phyloP scores from a whole-genome alignment of 2,113 vertebrate genomes.

The Neodontobutis hainanensis region DNA sequence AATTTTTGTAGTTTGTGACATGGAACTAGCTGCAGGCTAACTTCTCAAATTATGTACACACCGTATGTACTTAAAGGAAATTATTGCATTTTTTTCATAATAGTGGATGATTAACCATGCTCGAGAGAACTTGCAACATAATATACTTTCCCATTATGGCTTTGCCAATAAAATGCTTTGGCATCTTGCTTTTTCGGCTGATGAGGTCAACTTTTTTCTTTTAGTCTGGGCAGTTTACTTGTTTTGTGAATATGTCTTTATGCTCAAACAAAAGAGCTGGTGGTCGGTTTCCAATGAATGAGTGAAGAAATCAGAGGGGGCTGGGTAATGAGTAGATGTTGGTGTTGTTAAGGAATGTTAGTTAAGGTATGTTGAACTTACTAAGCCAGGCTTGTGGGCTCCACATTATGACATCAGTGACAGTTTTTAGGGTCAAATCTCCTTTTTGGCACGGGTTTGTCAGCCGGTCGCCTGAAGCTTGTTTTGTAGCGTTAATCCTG shows the following conservation, averaged over 20 bases:
- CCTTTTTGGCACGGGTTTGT: not conserved
- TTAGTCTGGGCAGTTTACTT: not conserved
- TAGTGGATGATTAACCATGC: slow-evolving; percentile 47
- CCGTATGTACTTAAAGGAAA: slow-evolving; percentile 45
- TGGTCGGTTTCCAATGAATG: slow-evolving; percentile 44
- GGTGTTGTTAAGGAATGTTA: not conserved
- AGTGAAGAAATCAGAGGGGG: slow-evolving; percentile 43
- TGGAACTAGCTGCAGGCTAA: slow-evolving; percentile 52
- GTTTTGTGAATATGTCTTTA: not conserved
- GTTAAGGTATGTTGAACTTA: not conserved
- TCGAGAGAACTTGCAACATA: slow-evolving; percentile 36
- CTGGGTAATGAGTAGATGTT: slow-evolving; percentile 14
- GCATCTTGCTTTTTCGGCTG: not conserved
- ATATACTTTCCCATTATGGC: not conserved
- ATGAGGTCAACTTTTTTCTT: slow-evolving; percentile 2
- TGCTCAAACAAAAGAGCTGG: slow-evolving; percentile 41
- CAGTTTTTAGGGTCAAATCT: slow-evolving; percentile 5
- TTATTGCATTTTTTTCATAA: slow-evolving; percentile 65
- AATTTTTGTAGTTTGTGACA: slow-evolving; percentile 52
- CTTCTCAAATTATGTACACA: slow-evolving; percentile 53
- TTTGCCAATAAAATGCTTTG: slow-evolving; percentile 5
- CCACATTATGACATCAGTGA: slow-evolving; percentile 4
- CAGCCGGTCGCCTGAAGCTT: not conserved
- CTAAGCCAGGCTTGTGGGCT: not conserved
- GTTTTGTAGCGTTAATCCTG: not conserved